Evolutionary conservation across 2,888 invertebrate genomes (phyloP).

Genomic region (Cephus runcator): DNA sequence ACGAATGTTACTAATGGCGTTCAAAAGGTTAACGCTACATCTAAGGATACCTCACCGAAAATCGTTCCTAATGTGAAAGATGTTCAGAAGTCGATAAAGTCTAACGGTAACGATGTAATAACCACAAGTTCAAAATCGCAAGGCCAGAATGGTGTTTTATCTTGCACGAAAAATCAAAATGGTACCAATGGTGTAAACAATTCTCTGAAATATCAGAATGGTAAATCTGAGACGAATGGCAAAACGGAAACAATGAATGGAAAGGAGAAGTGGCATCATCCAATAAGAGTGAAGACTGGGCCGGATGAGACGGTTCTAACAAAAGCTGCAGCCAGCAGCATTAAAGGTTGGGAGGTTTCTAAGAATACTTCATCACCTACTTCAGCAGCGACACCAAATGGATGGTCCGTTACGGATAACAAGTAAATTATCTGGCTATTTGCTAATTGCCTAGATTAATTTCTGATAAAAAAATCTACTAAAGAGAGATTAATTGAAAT

Average conservation of each 20-base stretch:
- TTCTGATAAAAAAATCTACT: not conserved
- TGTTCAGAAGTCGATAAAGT: constrained; percentile 22
- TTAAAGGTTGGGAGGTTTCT: constrained; percentile 57
- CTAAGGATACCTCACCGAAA: constrained; percentile 13
- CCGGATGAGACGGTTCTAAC: constrained; percentile 52
- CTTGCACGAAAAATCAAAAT: constrained; percentile 10
- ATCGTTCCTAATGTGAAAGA: constrained; percentile 29
- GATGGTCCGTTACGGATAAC: constrained; percentile 60
- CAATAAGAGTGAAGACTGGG: constrained; percentile 41
- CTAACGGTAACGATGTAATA: constrained; percentile 4
- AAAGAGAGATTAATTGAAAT: not conserved
- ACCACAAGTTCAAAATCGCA: not conserved
- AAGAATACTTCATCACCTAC: constrained; percentile 51
- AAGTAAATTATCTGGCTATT: constrained; percentile 39
- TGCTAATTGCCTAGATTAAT: not conserved
- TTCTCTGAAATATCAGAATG: constrained; percentile 46
- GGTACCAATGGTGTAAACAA: constrained; percentile 18
- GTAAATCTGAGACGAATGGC: constrained; percentile 32
- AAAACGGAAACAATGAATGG: constrained; percentile 34
- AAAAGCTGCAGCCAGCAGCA: constrained; percentile 50
- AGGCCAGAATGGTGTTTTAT: constrained; percentile 12
- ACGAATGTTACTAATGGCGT: constrained; percentile 25
- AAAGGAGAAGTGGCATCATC: constrained; percentile 52
- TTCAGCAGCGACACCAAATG: constrained; percentile 51
- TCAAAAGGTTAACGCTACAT: constrained; percentile 11